Percentiles rank a stretch among this genome's conserved stretches.
phyloP scores from a whole-genome alignment of 2,797 vertebrate species.

The Pangasius djambal region DNA sequence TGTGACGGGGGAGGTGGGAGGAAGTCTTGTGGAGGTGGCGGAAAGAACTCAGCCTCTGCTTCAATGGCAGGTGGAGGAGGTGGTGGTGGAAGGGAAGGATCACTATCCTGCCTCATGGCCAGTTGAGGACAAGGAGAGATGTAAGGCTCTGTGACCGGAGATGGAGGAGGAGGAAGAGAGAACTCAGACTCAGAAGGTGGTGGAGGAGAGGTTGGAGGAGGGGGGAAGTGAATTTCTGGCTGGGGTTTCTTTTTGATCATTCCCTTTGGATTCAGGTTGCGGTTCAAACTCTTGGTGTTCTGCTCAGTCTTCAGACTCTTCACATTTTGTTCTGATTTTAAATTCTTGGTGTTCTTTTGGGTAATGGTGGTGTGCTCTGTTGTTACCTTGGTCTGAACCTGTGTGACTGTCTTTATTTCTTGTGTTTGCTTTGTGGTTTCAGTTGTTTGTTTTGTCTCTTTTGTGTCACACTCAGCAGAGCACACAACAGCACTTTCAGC shows the following conservation, averaged over 20 bases:
- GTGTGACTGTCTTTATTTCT: constrained; percentile 68
- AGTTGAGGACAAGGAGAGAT: constrained; percentile 62
- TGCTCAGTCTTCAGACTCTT: constrained; percentile 42
- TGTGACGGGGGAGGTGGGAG: constrained; percentile 78
- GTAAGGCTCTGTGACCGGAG: constrained; percentile 70
- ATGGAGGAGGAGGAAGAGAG: constrained; percentile 84
- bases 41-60: constrained; percentile 73
- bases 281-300: constrained; percentile 66
- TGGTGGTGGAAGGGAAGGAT: constrained; percentile 78
- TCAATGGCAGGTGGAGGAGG: constrained; percentile 74
- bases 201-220: constrained; percentile 76
- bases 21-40: constrained; percentile 69
- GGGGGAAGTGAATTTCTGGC: constrained; percentile 81
- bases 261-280: constrained; percentile 64
- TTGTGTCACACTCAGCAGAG: constrained; percentile 43
- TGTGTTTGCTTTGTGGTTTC: constrained; percentile 63
- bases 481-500: constrained; percentile 49
- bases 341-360: constrained; percentile 66
- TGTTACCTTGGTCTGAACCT: constrained; percentile 66
- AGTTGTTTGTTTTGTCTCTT: constrained; percentile 59
- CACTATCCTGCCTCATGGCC: constrained; percentile 74
- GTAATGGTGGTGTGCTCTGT: constrained; percentile 54
- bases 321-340: constrained; percentile 61
- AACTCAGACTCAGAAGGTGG: constrained; percentile 82
- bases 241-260: constrained; percentile 71